Percentiles rank a stretch among this genome's conserved stretches.
These are phyloP conservation scores for Empidonax alnorum DNA, from an alignment of 2,113 vertebrate species.

Conservation along the genomic window DNA sequence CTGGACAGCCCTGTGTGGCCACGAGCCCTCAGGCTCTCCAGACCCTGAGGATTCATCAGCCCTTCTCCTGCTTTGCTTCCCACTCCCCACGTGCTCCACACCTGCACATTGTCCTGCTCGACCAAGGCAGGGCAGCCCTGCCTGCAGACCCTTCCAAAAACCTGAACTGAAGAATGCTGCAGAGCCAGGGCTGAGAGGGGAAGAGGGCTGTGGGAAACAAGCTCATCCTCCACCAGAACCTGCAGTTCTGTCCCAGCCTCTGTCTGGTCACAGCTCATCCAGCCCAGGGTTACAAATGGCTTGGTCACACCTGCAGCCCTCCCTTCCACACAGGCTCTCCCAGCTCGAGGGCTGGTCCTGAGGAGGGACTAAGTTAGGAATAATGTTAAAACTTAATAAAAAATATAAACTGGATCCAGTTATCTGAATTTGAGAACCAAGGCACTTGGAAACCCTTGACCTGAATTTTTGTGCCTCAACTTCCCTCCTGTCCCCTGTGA, in stretches of 20 bases:
- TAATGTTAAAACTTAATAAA: background rate
- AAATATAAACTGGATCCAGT: background rate
- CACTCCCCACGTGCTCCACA: background rate
- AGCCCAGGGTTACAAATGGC: background rate
- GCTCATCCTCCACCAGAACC: background rate
- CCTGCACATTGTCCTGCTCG: background rate
- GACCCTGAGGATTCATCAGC: background rate
- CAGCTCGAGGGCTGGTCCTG: background rate
- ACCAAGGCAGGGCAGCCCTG: background rate
- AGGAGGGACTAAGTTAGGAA: background rate
- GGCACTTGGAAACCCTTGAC: background rate
- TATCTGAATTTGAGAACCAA: background rate
- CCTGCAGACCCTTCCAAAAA: background rate
- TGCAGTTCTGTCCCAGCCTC: background rate
- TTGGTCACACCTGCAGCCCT: background rate
- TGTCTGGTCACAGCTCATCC: background rate
- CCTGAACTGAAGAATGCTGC: background rate
- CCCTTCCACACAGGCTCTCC: background rate
- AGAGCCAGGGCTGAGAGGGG: background rate
- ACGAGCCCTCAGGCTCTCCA: background rate
- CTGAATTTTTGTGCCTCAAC: background rate
- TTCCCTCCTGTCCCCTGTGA: background rate
- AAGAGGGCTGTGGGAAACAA: background rate
- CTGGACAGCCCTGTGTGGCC: fast-evolving
- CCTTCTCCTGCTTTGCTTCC: background rate